Evolutionary conservation across 2,797 vertebrate genomes (phyloP), one percentile per base, ranked within the genome.

Genomic region (Synanceia verrucosa): DNA sequence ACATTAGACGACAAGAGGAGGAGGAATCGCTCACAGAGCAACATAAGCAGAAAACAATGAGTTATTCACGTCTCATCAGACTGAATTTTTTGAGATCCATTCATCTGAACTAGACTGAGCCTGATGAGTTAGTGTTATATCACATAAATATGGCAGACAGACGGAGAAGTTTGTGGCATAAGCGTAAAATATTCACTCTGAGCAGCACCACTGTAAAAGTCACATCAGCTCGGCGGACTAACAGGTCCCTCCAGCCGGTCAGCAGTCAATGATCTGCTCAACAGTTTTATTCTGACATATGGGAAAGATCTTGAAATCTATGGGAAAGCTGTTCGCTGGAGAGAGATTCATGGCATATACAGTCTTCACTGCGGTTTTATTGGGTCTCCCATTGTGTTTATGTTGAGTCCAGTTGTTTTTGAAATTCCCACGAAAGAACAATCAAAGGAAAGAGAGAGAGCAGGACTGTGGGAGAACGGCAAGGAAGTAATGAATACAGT

Each of bases 231-330:
- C 64, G 67, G 73, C 10, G 28, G 66, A 81, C 60, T 47, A 57
- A 71, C 60, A 11, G 58, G 65, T 58, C 61, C 34, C 62, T 78
- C 16, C 57, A 75, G 73, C 70, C 81, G 47, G 65, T 18, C 69
- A 29, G 65, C 39, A 5, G 41, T 69, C 82, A 70, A 50, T 75
- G 78, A 88, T 86, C 58, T 84, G 73, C 85, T 79, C 67, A 72
- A 84, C 72, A 62, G 86, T 64, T 79, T 76, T 51, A 53, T 64
- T 72, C 81, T n/a, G 37, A 79, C 87, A 89, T 79, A 78, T 88
- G 90, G 88, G 73, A 89, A 84, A 85, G 61, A 79, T 76, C 65
- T 82, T 8, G 10, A 52, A 23, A 59, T 48, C 60, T 65, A 60
- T 82, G 84, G 79, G 84, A 90, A 82, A 69, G 57, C 60, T 53